Evolutionary conservation across 1,140 invertebrate genomes (phyloP).

Genomic region (Gryllus bimaculatus): DNA sequence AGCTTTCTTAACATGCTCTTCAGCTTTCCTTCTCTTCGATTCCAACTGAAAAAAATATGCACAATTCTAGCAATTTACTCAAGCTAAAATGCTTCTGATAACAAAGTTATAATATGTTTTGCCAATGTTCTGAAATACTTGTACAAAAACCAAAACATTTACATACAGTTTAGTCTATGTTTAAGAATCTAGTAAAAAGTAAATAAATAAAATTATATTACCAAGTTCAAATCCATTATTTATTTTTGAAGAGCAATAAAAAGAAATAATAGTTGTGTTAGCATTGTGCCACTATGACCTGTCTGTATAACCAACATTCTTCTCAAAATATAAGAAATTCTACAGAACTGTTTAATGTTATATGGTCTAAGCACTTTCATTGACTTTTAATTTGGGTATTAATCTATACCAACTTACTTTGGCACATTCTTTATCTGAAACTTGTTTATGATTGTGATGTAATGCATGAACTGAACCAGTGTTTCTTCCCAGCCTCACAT

Average conservation of each 20-base stretch:
- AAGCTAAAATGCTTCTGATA: too few species aligned
- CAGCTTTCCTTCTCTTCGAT: conserved; percentile 79
- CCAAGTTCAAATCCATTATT: too few species aligned
- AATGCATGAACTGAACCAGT: conserved; percentile 25
- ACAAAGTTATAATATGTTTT: too few species aligned
- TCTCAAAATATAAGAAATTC: not conserved
- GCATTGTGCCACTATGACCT: not conserved
- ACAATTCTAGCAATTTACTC: not conserved
- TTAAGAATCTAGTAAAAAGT: too few species aligned
- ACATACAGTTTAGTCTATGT: not conserved
- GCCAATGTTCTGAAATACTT: too few species aligned
- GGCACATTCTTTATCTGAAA: conserved; percentile 57
- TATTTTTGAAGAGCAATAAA: too few species aligned
- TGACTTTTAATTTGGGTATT: not conserved
- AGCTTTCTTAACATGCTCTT: conserved; percentile 78
- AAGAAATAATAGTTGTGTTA: too few species aligned
- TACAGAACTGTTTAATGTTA: not conserved
- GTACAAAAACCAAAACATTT: too few species aligned
- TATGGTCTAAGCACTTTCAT: not conserved
- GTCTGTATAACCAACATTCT: not conserved
- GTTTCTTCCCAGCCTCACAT: conserved; percentile 31
- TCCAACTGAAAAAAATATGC: conserved; percentile 52
- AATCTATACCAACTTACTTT: conserved; percentile 36
- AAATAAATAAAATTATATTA: too few species aligned
- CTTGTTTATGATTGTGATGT: conserved; percentile 35